Conservation (phyloP, 2,888 invertebrate genomes). For the Drosophila mulleri region DNA sequence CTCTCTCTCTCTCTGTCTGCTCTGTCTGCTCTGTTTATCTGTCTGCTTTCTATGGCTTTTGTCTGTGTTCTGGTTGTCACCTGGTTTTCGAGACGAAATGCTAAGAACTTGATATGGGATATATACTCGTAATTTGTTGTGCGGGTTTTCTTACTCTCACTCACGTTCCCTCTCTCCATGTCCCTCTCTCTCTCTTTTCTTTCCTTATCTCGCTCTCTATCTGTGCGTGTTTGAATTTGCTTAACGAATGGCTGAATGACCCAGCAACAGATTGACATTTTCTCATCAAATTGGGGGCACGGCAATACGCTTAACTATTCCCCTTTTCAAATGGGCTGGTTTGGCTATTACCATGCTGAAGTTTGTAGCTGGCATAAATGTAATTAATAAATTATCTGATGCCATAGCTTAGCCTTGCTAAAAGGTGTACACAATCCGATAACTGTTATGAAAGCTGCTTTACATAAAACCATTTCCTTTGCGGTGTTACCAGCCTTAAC, state of each 20-base stretch:
- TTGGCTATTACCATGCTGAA: conserved; percentile 3
- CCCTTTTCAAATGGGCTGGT: conserved; percentile 19
- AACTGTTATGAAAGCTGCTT: neutral
- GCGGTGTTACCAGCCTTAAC: conserved; percentile 2
- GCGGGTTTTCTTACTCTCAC: conserved; percentile 19
- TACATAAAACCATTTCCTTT: neutral
- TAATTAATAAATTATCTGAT: conserved; percentile 36
- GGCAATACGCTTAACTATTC: conserved; percentile 41
- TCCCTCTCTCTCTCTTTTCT: neutral
- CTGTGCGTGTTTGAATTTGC: conserved; percentile 14
- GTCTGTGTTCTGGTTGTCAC: conserved; percentile 65
- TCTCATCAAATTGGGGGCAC: conserved; percentile 56
- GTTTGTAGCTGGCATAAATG: conserved; percentile 12
- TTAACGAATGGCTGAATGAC: conserved; percentile 41
- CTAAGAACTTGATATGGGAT: conserved; percentile 58
- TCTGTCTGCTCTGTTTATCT: conserved; percentile 19
- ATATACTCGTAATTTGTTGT: conserved; percentile 57
- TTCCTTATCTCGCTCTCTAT: neutral
- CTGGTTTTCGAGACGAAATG: conserved; percentile 66
- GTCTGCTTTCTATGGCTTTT: conserved; percentile 41
- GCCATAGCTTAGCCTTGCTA: neutral
- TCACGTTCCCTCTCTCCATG: neutral
- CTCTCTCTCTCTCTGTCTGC: no score
- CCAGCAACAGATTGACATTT: conserved; percentile 72
- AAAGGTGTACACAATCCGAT: neutral